Evolutionary conservation across 2,888 invertebrate species (phyloP).

Genomic region (Apamea monoglypha): DNA sequence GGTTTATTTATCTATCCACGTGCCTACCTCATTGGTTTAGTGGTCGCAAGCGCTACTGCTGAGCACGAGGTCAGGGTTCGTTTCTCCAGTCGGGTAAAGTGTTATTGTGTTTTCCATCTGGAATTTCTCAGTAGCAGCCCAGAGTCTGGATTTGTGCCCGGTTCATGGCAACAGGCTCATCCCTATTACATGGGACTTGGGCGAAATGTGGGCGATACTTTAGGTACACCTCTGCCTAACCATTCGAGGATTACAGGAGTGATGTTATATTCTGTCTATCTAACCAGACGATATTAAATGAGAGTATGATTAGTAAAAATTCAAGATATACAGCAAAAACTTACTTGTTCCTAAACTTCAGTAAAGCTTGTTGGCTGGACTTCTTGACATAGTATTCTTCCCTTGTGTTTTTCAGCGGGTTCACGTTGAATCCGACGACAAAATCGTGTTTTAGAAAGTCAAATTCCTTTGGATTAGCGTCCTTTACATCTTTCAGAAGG

Average conservation of each 20-base stretch:
- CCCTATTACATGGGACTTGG: not conserved
- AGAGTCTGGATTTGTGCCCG: not conserved
- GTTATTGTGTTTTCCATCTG: not conserved
- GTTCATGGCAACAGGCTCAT: not conserved
- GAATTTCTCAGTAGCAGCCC: not conserved
- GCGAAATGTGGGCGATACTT: not conserved
- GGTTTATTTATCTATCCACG: not conserved
- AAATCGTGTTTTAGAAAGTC: conserved; percentile 92
- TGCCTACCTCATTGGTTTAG: not conserved
- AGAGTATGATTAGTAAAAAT: not conserved
- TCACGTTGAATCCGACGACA: conserved; percentile 92
- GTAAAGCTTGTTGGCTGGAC: conserved; percentile 88
- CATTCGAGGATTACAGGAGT: not conserved
- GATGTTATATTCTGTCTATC: not conserved
- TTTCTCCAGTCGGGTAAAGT: not conserved
- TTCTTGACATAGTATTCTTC: conserved; percentile 90
- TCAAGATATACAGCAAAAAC: conserved; percentile 48
- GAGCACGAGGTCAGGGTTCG: not conserved
- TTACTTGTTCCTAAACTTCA: conserved; percentile 86
- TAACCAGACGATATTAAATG: not conserved
- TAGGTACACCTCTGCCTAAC: not conserved
- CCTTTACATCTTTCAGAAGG: conserved; percentile 89
- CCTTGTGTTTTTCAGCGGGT: conserved; percentile 90
- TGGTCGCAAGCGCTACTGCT: not conserved
- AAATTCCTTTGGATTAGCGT: conserved; percentile 84